Evolutionary conservation across 2,113 vertebrate genomes (phyloP).

Genomic region (Chiloscyllium plagiosum): DNA sequence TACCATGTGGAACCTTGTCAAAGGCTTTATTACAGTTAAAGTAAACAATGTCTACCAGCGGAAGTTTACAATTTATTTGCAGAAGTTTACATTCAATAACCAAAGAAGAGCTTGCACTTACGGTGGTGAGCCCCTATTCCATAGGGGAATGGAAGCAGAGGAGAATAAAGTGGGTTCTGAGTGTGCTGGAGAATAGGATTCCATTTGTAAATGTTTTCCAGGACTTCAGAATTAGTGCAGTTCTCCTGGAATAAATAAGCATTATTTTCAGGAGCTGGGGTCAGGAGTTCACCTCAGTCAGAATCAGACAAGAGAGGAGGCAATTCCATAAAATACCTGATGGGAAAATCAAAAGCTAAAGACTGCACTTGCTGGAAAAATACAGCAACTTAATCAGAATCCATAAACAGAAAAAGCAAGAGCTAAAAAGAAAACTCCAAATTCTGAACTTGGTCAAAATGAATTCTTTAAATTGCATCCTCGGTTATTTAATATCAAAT

Average conservation of each 20-base stretch:
- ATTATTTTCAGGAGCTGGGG: not conserved
- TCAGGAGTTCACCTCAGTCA: not conserved
- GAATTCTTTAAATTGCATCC: not conserved
- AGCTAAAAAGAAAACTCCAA: not conserved
- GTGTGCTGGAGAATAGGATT: constrained; percentile 91
- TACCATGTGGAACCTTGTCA: no score
- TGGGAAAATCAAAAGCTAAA: not conserved
- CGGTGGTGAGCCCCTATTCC: constrained; percentile 73
- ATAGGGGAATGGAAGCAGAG: constrained; percentile 84
- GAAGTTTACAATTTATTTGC: no score
- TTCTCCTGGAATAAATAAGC: constrained; percentile 65
- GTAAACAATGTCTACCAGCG: no score
- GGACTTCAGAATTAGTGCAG: constrained; percentile 71
- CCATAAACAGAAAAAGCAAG: not conserved
- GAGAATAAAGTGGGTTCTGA: constrained; percentile 79
- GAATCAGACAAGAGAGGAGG: not conserved
- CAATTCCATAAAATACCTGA: not conserved
- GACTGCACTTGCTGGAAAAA: not conserved
- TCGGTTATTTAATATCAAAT: not conserved
- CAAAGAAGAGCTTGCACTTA: constrained; percentile 54
- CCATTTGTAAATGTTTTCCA: constrained; percentile 86
- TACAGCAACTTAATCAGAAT: not conserved
- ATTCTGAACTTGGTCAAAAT: not conserved
- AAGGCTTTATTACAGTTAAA: no score
- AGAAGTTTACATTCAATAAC: not conserved